Conservation (phyloP, 2,888 invertebrate species). For the Tribolium freemani region DNA sequence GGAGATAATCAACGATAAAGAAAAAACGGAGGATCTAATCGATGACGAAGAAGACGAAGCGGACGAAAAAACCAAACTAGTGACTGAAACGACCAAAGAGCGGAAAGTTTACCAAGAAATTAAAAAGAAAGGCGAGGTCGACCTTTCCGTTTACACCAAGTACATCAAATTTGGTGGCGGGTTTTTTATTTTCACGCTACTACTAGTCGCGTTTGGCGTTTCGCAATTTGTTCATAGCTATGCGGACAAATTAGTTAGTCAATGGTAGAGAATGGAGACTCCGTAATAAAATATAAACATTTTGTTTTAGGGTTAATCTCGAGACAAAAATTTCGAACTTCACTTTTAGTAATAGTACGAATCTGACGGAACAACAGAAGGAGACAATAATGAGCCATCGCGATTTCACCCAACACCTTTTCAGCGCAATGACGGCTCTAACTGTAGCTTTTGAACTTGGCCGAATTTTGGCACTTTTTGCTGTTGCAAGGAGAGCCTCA, state of each 20-base stretch:
- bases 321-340: slow-evolving; percentile 46
- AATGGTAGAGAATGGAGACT: slow-evolving; percentile 60
- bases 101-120: slow-evolving; percentile 39
- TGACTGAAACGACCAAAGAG: slow-evolving; percentile 32
- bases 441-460: slow-evolving; percentile 54
- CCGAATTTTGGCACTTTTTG: slow-evolving; percentile 52
- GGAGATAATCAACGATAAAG: slow-evolving; percentile 67
- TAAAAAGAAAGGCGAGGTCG: slow-evolving; percentile 41
- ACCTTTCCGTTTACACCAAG: slow-evolving; percentile 42
- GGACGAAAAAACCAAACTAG: slow-evolving; percentile 21
- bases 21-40: slow-evolving; percentile 52
- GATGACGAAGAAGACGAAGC: slow-evolving; percentile 9
- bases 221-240: slow-evolving; percentile 40
- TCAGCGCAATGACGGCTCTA: slow-evolving; percentile 53
- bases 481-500: slow-evolving; percentile 53
- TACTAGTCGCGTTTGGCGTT: slow-evolving; percentile 33
- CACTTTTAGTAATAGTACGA: slow-evolving; percentile 22
- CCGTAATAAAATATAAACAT: not conserved
- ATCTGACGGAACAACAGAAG: slow-evolving; percentile 14
- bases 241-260: slow-evolving; percentile 42
- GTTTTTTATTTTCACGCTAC: slow-evolving; percentile 21
- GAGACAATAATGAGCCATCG: slow-evolving; percentile 7
- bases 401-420: slow-evolving; percentile 50
- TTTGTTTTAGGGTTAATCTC: slow-evolving; percentile 51
- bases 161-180: slow-evolving; percentile 50